A percentile compares a stretch with the other conserved stretches of the same genome.
Conservation (phyloP, 2,888 invertebrate genomes). For the Troides aeacus region DNA sequence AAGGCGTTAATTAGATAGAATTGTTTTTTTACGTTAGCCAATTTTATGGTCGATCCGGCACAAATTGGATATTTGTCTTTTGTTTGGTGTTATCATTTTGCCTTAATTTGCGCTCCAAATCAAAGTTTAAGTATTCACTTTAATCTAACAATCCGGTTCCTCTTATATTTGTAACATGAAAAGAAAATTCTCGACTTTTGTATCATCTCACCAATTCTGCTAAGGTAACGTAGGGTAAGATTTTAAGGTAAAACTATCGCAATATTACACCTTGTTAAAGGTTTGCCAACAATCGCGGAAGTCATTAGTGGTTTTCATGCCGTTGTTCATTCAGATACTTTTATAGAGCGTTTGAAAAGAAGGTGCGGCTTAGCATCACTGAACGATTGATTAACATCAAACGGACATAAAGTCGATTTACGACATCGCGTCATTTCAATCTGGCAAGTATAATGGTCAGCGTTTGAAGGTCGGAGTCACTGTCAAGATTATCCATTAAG, state of each 20-base stretch:
- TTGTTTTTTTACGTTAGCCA: slow-evolving; percentile 54
- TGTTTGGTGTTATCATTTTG: slow-evolving; percentile 12
- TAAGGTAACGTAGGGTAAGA: too few relatives aligned
- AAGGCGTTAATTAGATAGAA: slow-evolving; percentile 54
- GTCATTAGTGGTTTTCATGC: slow-evolving; percentile 55
- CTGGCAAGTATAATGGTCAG: slow-evolving; percentile 48
- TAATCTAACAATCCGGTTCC: too few relatives aligned
- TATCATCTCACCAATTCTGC: not conserved
- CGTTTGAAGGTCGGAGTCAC: slow-evolving; percentile 56
- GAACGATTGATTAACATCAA: slow-evolving; percentile 60
- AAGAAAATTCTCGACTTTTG: not conserved
- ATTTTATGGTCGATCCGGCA: slow-evolving; percentile 70
- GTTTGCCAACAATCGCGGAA: slow-evolving; percentile 52
- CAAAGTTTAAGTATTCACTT: too few relatives aligned
- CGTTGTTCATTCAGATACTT: slow-evolving; percentile 46
- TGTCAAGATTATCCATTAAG: slow-evolving; percentile 54
- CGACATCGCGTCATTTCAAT: slow-evolving; percentile 56
- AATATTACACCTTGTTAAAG: slow-evolving; percentile 10
- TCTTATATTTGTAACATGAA: not conserved
- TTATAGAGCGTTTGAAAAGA: slow-evolving; percentile 51
- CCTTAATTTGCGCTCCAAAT: not conserved
- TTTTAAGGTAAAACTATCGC: not conserved
- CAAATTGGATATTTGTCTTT: slow-evolving; percentile 50
- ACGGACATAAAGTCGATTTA: slow-evolving; percentile 66
- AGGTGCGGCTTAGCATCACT: slow-evolving; percentile 57